Percentiles rank a stretch among this genome's conserved stretches.
These are phyloP conservation scores for Babyrousa celebensis DNA, from an alignment of 2,797 vertebrate species.

Conservation along the genomic window DNA sequence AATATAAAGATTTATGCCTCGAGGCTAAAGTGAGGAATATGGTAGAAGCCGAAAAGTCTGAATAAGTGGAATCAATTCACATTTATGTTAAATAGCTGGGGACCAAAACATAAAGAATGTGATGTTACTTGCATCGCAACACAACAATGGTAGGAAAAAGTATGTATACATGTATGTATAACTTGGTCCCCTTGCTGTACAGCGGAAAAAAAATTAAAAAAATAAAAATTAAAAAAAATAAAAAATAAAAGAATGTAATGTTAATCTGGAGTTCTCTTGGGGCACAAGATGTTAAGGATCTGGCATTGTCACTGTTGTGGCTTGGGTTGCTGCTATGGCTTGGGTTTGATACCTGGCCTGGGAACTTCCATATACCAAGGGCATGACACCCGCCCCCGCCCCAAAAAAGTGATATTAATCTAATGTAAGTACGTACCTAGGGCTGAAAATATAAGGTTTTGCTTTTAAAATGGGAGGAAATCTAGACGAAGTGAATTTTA, in stretches of 20 bases:
- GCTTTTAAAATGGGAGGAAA: constrained; percentile 60
- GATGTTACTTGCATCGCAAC: not conserved
- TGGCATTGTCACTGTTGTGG: too few relatives aligned
- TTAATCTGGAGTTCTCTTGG: too few relatives aligned
- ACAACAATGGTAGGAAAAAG: too few relatives aligned
- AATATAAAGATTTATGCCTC: constrained; percentile 19
- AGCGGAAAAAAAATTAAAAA: too few relatives aligned
- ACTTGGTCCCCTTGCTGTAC: too few relatives aligned
- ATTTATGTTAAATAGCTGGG: constrained; percentile 23
- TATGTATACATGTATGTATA: too few relatives aligned
- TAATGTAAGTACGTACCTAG: constrained; percentile 18
- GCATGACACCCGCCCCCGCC: too few relatives aligned
- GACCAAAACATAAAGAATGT: constrained; percentile 10
- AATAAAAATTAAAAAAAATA: too few relatives aligned
- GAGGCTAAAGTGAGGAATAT: not conserved
- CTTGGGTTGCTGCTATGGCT: too few relatives aligned
- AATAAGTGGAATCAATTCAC: not conserved
- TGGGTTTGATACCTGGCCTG: too few relatives aligned
- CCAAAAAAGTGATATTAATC: constrained; percentile 5
- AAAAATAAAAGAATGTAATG: not conserved
- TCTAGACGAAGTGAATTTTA: not conserved
- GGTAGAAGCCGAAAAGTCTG: constrained; percentile 28
- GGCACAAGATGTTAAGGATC: too few relatives aligned
- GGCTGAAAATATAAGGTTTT: not conserved
- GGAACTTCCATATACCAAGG: too few relatives aligned